Conservation (phyloP, 2,888 invertebrate species). For the Dynastes tityus region DNA sequence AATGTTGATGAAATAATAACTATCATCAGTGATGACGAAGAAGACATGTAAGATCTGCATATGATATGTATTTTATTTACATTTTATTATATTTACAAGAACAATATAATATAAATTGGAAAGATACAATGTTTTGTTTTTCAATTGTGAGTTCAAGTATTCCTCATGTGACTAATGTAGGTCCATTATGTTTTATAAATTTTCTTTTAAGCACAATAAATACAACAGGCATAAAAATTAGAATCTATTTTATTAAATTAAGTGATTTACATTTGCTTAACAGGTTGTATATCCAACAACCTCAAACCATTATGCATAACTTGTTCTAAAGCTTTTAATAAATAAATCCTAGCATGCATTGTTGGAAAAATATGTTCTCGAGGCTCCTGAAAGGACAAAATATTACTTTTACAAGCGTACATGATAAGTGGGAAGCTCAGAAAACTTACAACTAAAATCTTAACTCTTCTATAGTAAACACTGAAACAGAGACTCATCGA, state of each 20-base stretch:
- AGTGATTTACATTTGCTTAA: slow-evolving; percentile 77
- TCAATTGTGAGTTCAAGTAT: no score
- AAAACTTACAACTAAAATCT: slow-evolving; percentile 79
- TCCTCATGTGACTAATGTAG: no score
- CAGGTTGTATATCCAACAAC: slow-evolving; percentile 79
- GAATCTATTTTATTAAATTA: no score
- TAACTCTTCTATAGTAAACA: slow-evolving; percentile 81
- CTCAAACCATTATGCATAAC: slow-evolving; percentile 77
- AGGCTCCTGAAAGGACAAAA: slow-evolving; percentile 74
- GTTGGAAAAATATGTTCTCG: slow-evolving; percentile 79
- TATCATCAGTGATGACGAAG: slow-evolving; percentile 5
- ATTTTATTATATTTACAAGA: no score
- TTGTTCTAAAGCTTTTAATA: slow-evolving; percentile 77
- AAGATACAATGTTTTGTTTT: no score
- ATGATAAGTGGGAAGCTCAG: slow-evolving; percentile 18
- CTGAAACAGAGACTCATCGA: slow-evolving; percentile 79
- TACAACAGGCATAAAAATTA: slow-evolving; percentile 53
- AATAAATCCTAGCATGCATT: slow-evolving; percentile 80
- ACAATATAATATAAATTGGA: no score
- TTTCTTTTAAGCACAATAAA: no score
- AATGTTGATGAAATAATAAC: slow-evolving; percentile 52
- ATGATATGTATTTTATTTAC: not conserved
- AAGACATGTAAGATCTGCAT: not conserved
- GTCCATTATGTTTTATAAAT: no score
- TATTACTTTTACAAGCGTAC: slow-evolving; percentile 5